Evolutionary conservation across 2,888 invertebrate species (phyloP).

Genomic region (Mesorhabditis sp.): DNA sequence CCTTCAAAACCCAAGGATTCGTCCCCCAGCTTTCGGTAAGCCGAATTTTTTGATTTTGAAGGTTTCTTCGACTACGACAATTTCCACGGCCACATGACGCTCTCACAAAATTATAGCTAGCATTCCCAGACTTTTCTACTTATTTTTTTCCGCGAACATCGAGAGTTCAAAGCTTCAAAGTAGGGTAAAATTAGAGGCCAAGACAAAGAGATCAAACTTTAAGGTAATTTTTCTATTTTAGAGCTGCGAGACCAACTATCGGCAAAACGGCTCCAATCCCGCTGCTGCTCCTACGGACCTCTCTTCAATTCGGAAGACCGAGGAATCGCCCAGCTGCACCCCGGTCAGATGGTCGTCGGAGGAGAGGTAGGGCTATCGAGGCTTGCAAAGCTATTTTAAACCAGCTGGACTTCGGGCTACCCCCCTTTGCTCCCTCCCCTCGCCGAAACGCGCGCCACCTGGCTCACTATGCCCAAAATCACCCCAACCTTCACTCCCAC

Average conservation of each 20-base stretch:
- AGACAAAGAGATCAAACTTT: background rate
- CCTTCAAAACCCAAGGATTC: background rate
- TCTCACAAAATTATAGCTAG: too few relatives aligned
- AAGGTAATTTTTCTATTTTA: slow-evolving; percentile 12
- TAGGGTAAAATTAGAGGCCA: too few relatives aligned
- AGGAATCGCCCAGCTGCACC: slow-evolving; percentile 27
- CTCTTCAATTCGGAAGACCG: slow-evolving; percentile 36
- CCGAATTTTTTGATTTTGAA: background rate
- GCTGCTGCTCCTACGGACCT: slow-evolving; percentile 39
- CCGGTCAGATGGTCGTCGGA: slow-evolving; percentile 40
- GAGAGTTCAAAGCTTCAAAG: too few relatives aligned
- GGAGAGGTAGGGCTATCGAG: slow-evolving; percentile 34
- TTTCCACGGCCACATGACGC: background rate
- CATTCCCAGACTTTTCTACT: too few relatives aligned
- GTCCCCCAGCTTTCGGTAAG: background rate
- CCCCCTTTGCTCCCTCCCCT: too few relatives aligned
- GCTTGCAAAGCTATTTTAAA: slow-evolving; percentile 10
- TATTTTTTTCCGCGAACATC: too few relatives aligned
- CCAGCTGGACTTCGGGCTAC: too few relatives aligned
- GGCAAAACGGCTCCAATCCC: slow-evolving; percentile 23
- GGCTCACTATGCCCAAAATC: too few relatives aligned
- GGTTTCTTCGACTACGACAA: background rate
- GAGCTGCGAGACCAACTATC: slow-evolving; percentile 34
- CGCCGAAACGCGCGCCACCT: too few relatives aligned
- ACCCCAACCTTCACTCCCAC: too few relatives aligned